A percentile compares a stretch with the other conserved stretches of the same genome.
These are phyloP conservation scores for Acrobasis repandana DNA, from an alignment of 2,888 invertebrate genomes.

Conservation along the genomic window DNA sequence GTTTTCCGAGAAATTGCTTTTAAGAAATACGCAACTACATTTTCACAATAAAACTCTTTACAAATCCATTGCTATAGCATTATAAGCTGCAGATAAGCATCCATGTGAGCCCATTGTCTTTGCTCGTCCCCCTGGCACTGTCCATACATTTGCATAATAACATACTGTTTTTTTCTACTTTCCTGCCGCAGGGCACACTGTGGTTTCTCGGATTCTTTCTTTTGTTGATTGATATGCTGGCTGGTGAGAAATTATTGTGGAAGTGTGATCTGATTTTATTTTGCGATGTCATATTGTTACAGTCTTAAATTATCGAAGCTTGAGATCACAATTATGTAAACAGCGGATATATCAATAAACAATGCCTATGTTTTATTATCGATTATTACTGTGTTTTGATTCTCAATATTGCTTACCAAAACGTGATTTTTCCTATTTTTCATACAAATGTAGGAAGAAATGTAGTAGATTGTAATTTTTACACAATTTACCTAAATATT, in stretches of 20 bases:
- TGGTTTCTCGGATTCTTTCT: constrained; percentile 62
- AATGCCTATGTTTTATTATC: no score
- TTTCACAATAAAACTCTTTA: background rate
- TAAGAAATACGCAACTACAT: background rate
- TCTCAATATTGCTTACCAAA: no score
- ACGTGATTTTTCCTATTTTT: no score
- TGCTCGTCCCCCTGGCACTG: constrained; percentile 43
- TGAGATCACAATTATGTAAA: no score
- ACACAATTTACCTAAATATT: no score
- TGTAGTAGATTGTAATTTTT: no score
- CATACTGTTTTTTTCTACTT: constrained; percentile 38
- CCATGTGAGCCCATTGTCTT: constrained; percentile 43
- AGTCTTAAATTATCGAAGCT: no score
- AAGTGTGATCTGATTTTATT: background rate
- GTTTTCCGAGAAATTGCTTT: no score
- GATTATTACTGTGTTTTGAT: no score
- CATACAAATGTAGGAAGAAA: no score
- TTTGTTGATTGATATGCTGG: constrained; percentile 50
- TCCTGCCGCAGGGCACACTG: constrained; percentile 43
- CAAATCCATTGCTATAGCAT: constrained; percentile 1
- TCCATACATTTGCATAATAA: constrained; percentile 70
- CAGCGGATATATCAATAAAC: no score
- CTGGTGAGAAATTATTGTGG: constrained; percentile 35
- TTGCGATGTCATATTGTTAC: background rate
- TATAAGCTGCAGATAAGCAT: constrained; percentile 14